A percentile compares a stretch with the other conserved stretches of the same genome.
phyloP scores from a whole-genome alignment of 1,140 invertebrate genomes.

The Gonioctena quinquepunctata region DNA sequence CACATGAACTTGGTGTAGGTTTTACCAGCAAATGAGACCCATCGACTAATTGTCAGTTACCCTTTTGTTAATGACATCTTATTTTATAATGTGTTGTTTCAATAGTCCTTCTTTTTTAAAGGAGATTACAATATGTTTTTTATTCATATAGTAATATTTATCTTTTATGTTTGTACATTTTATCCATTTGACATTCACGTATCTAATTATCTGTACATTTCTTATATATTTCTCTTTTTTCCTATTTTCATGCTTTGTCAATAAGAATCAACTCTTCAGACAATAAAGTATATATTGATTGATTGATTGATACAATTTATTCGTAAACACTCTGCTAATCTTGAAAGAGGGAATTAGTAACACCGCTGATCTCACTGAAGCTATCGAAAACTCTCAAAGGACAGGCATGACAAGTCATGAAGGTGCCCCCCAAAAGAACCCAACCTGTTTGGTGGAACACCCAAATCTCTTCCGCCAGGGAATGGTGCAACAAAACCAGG shows the following conservation, averaged over 20 bases:
- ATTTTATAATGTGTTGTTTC: not conserved
- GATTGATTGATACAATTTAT: not conserved
- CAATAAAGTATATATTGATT: not conserved
- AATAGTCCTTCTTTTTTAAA: constrained; percentile 5
- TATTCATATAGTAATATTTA: too few relatives aligned
- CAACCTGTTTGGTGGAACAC: too few relatives aligned
- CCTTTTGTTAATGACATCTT: too few relatives aligned
- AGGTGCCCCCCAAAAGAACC: not conserved
- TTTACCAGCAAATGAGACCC: not conserved
- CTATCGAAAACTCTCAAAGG: not conserved
- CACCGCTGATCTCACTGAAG: not conserved
- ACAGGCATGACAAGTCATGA: not conserved
- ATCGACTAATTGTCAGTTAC: too few relatives aligned
- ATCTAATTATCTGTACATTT: too few relatives aligned
- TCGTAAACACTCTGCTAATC: too few relatives aligned
- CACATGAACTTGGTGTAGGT: not conserved
- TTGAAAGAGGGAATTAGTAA: not conserved
- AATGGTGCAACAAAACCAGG: not conserved
- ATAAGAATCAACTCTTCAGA: too few relatives aligned
- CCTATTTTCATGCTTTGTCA: constrained; percentile 17
- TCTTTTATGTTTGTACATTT: too few relatives aligned
- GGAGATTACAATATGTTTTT: constrained; percentile 29
- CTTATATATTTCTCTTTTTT: too few relatives aligned
- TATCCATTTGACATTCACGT: too few relatives aligned
- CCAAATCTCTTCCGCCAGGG: too few relatives aligned